Percentiles rank a stretch among this genome's conserved stretches.
Conservation (phyloP, 2,888 invertebrate species). For the Dynastes grantii region DNA sequence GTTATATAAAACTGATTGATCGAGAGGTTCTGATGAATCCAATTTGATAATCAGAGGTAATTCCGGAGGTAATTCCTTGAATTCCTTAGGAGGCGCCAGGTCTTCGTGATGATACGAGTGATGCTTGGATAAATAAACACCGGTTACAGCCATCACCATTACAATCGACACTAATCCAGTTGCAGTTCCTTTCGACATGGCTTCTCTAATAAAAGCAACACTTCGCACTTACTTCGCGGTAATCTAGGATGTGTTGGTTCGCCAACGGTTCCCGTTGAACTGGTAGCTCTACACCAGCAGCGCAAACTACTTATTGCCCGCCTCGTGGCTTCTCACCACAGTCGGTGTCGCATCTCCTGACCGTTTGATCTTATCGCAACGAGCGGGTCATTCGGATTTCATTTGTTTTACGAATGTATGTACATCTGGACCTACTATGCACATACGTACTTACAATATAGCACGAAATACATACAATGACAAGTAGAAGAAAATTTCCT, state of each 20-base stretch:
- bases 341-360: no score
- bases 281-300: constrained; percentile 10
- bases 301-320: constrained; percentile 24
- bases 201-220: no score
- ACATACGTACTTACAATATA: no score
- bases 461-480: no score
- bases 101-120: constrained; percentile 26
- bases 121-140: constrained; percentile 71
- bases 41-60: constrained; percentile 25
- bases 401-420: no score
- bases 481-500: no score
- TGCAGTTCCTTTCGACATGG: constrained; percentile 62
- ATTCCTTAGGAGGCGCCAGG: no score
- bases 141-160: constrained; percentile 72
- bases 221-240: no score
- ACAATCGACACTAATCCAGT: constrained; percentile 71
- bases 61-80: constrained; percentile 15
- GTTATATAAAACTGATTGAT: constrained; percentile 43
- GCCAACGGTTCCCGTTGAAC: constrained; percentile 16
- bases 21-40: constrained; percentile 15
- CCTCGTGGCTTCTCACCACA: no score
- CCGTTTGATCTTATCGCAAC: no score
- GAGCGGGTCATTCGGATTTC: no score
- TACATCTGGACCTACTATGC: no score
- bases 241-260: not conserved